These are phyloP conservation scores for Caenorhabditis sp. DNA, from an alignment of 2,888 invertebrate species.

Conservation along the genomic window DNA sequence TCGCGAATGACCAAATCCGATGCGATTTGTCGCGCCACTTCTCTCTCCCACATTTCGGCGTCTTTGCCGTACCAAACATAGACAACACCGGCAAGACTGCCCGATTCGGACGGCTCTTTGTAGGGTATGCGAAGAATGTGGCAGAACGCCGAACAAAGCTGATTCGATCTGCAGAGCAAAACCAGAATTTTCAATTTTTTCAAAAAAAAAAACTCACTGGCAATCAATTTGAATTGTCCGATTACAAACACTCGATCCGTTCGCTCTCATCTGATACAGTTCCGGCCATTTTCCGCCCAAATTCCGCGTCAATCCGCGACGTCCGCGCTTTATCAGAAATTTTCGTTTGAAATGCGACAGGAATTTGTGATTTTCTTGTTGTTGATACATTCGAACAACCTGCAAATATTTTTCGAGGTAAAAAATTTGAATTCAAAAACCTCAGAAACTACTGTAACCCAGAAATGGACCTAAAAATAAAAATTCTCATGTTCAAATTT, in stretches of 20 bases:
- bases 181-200: not conserved
- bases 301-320: conserved; percentile 62
- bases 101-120: conserved; percentile 35
- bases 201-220: conserved; percentile 32
- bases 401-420: conserved; percentile 6
- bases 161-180: conserved; percentile 78
- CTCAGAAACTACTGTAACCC: not conserved
- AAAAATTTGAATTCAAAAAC: not conserved
- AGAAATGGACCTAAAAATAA: too few species aligned
- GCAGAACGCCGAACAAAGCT: conserved; percentile 94
- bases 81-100: conserved; percentile 42
- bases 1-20: conserved; percentile 60
- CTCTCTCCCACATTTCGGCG: conserved; percentile 40
- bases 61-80: conserved; percentile 55
- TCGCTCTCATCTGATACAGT: conserved; percentile 91
- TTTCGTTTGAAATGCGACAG: conserved; percentile 94
- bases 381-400: conserved; percentile 88
- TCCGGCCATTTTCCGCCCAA: conserved; percentile 76
- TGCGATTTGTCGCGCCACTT: conserved; percentile 56
- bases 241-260: conserved; percentile 87
- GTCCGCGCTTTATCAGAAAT: conserved; percentile 88
- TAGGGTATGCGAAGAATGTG: conserved; percentile 73
- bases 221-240: conserved; percentile 76
- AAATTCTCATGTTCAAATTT: too few species aligned
- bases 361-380: conserved; percentile 97